A percentile compares a stretch with the other conserved stretches of the same genome.
phyloP scores from a whole-genome alignment of 2,888 invertebrate species.

The Quadroppia sp. region DNA sequence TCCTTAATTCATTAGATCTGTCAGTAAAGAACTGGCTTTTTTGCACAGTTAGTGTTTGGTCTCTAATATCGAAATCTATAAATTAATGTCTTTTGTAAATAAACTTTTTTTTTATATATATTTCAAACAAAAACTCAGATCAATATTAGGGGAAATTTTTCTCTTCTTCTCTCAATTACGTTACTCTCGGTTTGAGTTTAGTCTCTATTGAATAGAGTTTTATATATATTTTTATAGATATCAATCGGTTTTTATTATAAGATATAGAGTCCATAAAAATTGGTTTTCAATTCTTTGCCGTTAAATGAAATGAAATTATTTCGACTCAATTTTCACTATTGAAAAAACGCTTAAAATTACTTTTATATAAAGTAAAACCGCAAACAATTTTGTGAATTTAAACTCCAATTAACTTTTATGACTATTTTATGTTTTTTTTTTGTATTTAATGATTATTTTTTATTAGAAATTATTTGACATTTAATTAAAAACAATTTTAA shows the following conservation, averaged over 20 bases:
- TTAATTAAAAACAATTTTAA: no score
- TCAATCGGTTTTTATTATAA: not conserved
- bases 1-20: conserved; percentile 11
- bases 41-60: not conserved
- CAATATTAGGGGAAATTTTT: not conserved
- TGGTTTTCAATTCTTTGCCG: not conserved
- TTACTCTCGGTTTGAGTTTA: not conserved
- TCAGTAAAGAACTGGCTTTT: not conserved
- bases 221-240: not conserved
- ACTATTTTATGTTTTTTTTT: no score
- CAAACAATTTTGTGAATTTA: no score
- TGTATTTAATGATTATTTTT: no score
- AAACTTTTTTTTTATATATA: not conserved
- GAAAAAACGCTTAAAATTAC: no score
- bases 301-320: not conserved
- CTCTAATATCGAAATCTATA: not conserved
- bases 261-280: not conserved
- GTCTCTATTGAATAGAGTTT: not conserved
- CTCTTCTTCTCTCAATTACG: not conserved
- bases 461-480: no score
- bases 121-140: conserved; percentile 1
- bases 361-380: no score
- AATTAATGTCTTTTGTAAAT: conserved; percentile 2
- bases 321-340: not conserved
- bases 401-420: no score